A percentile compares a stretch with the other conserved stretches of the same genome.
Evolutionary conservation across 2,113 vertebrate species (phyloP).

Genomic region (Clupea harengus): DNA sequence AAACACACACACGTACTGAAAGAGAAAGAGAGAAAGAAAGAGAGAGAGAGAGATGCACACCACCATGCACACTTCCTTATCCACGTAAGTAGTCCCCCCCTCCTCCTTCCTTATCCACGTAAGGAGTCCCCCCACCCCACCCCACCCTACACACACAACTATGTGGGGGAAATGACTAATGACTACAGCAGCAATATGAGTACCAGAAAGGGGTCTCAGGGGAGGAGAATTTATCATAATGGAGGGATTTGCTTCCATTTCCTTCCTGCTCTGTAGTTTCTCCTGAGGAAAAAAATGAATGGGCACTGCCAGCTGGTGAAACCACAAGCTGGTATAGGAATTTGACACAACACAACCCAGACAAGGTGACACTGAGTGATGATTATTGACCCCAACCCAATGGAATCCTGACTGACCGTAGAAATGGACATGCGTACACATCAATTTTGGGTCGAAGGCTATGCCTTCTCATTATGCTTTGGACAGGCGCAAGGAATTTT

Average conservation of each 20-base stretch:
- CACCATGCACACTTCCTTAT: neutral
- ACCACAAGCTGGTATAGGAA: neutral
- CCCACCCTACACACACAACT: neutral
- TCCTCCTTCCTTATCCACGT: neutral
- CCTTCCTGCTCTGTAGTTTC: neutral
- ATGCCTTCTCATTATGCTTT: neutral
- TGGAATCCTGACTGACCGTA: neutral
- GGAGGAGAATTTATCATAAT: conserved; percentile 9
- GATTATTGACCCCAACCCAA: neutral
- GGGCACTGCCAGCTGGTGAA: neutral
- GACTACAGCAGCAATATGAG: neutral
- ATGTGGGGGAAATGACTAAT: neutral
- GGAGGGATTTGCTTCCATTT: neutral
- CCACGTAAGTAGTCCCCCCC: neutral
- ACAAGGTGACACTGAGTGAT: neutral
- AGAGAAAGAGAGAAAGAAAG: neutral
- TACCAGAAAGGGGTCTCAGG: neutral
- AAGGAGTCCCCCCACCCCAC: neutral
- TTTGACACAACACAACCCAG: neutral
- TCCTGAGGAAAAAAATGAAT: neutral
- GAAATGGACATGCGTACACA: neutral
- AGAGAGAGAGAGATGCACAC: neutral
- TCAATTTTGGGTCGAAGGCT: neutral
- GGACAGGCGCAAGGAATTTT: neutral
- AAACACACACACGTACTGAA: neutral